A percentile compares a stretch with the other conserved stretches of the same genome.
phyloP scores from a whole-genome alignment of 2,888 invertebrate species.

The Acleris laterana region DNA sequence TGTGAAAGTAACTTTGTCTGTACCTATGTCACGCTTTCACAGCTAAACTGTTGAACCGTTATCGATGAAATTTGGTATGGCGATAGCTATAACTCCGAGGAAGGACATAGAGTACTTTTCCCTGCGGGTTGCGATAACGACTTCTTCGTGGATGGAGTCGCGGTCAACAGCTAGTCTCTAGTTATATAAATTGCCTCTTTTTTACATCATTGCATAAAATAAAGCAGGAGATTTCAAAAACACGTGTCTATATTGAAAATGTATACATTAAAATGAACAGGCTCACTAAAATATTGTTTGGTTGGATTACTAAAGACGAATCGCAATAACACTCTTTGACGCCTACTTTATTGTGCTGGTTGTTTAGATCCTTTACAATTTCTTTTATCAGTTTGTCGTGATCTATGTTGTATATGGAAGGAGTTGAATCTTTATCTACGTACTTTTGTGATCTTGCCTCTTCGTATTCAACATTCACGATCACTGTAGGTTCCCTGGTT shows the following conservation, averaged over 20 bases:
- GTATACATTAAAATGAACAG: conserved; percentile 6
- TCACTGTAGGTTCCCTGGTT: not conserved
- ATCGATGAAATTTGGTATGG: too few species aligned
- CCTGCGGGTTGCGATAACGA: too few species aligned
- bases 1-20: too few species aligned
- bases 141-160: too few species aligned
- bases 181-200: too few species aligned
- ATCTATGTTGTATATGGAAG: conserved; percentile 16
- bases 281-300: conserved; percentile 14
- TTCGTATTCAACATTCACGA: conserved; percentile 1
- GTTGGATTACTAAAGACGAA: conserved; percentile 10
- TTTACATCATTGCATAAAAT: not conserved
- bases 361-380: conserved; percentile 28
- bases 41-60: too few species aligned
- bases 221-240: not conserved
- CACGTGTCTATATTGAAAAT: not conserved
- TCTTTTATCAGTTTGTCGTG: conserved; percentile 28
- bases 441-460: too few species aligned
- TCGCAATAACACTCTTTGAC: conserved; percentile 29
- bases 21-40: too few species aligned
- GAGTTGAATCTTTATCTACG: too few species aligned
- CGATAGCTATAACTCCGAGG: too few species aligned
- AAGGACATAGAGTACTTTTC: too few species aligned
- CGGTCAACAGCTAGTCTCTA: not conserved
- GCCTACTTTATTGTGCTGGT: conserved; percentile 10